phyloP scores from a whole-genome alignment of 2,113 vertebrate species.

The Baryphthengus martii region DNA sequence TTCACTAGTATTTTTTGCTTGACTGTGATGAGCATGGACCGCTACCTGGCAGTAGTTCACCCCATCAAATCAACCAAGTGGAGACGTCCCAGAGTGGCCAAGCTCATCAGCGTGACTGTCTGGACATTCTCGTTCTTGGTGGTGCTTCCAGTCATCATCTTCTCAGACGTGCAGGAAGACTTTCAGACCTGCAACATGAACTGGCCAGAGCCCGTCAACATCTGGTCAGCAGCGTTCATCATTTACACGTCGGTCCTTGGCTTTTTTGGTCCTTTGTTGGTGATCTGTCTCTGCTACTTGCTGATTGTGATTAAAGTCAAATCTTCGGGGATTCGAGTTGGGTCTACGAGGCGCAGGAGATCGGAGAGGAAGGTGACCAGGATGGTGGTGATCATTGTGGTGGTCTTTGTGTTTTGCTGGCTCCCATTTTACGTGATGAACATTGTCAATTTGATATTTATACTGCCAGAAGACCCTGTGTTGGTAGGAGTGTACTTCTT shows the following conservation, averaged over 20 bases:
- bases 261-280: conserved; percentile 88
- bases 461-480: conserved; percentile 84
- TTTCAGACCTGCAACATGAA: conserved; percentile 90
- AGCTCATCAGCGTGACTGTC: conserved; percentile 80
- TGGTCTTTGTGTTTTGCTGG: conserved; percentile 93
- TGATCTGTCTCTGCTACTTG: conserved; percentile 94
- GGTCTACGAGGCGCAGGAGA: conserved; percentile 82
- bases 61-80: conserved; percentile 88
- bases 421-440: conserved; percentile 92
- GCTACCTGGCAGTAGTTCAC: conserved; percentile 93
- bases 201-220: conserved; percentile 87
- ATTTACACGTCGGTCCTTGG: conserved; percentile 89
- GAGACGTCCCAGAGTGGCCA: conserved; percentile 88
- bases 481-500: conserved; percentile 87
- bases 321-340: conserved; percentile 78
- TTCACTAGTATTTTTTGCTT: conserved; percentile 96
- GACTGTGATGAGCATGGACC: conserved; percentile 93
- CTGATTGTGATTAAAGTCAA: conserved; percentile 90
- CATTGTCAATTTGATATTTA: conserved; percentile 89
- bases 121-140: conserved; percentile 89
- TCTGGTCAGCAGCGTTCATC: conserved; percentile 90
- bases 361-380: conserved; percentile 89
- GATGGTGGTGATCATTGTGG: conserved; percentile 94
- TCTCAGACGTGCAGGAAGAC: conserved; percentile 84
- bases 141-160: conserved; percentile 88